Base-by-base conservation (phyloP, 53 echinoderm and acorn worm genomes). In the Echinometra lucunter region DNA sequence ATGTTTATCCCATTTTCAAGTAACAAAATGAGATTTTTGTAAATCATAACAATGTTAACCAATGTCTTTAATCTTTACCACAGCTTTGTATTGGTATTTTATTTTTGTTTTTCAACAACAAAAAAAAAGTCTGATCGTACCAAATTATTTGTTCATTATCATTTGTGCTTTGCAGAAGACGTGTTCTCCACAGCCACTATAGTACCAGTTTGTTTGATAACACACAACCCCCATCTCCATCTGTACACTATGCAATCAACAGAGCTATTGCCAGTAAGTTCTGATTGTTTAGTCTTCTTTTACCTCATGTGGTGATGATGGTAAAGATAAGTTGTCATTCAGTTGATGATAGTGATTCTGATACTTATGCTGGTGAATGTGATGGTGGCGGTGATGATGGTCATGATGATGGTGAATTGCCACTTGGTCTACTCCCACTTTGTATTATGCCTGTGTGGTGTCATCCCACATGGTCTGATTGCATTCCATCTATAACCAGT, bases 191-290 rank as follows among this genome's bases (percentile, higher is more conserved):
- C 56, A 95, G 95, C 70, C 96, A 96, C 81, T 95, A 96, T 75
- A 90, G 93, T 82, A 96, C 66, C 44, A 97, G 98, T 88, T 95
- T 97, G 45, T 98, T 98, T 88, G 98, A 97, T 23, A 97, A 97
- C 89, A 96, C 92, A 0, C 95, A 97, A 21, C 97, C 97, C 49
- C 98, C 98, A 23, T 95, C 98, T 44, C 95, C 97, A 0, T 91
- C 95, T 23, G 94, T 97, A 53, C 98, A 98, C 34, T 94, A 96
- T 17, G 95, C 96, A 21, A 97, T 98, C 95, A 98, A 98, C 95
- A 82, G 98, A 88, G 97, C 98, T 16, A 98, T 98, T n/a, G 98
- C 98, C 19, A 96, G 98, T 97, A 95, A 95, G 96, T 95, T 30
- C 53, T 53, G 1, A 32, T 10, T 2, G 11, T 34, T 69, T 32